These are phyloP conservation scores for Drosophila infuscata DNA, from an alignment of 2,888 invertebrate genomes.

Conservation along the genomic window DNA sequence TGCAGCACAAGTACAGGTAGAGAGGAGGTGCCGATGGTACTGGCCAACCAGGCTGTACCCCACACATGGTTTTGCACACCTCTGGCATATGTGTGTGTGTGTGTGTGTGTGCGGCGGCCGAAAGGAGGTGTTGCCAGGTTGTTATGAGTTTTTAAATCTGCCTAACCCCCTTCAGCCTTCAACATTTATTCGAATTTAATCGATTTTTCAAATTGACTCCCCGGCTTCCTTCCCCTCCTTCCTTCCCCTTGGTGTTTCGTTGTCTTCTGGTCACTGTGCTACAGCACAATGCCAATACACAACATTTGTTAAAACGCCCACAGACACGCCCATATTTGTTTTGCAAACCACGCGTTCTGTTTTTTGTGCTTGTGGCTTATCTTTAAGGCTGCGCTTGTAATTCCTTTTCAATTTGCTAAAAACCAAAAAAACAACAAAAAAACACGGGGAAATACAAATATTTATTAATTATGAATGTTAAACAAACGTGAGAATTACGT, in stretches of 20 bases:
- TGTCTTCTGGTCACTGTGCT: conserved; percentile 30
- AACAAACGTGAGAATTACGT: conserved; percentile 4
- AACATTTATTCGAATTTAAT: conserved; percentile 84
- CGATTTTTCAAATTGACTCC: conserved; percentile 81
- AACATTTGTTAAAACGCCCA: conserved; percentile 81
- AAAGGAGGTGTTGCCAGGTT: conserved; percentile 83
- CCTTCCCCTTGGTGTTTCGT: not conserved
- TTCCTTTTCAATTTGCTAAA: conserved; percentile 1
- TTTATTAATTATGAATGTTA: conserved; percentile 3
- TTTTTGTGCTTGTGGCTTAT: conserved; percentile 1
- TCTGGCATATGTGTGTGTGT: conserved; percentile 15
- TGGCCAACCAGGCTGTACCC: conserved; percentile 40
- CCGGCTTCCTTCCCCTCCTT: conserved; percentile 12
- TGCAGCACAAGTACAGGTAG: conserved; percentile 5
- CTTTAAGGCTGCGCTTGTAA: conserved; percentile 7
- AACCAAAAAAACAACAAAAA: not conserved
- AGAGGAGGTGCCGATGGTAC: not conserved
- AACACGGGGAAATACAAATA: not conserved
- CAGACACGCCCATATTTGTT: conserved; percentile 79
- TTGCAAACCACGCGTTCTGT: conserved; percentile 39
- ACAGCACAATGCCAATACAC: conserved; percentile 43
- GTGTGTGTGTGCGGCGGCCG: conserved; percentile 27
- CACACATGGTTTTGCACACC: conserved; percentile 76
- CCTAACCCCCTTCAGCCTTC: conserved; percentile 70
- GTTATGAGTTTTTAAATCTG: conserved; percentile 84